Evolutionary conservation across 2,797 vertebrate species (phyloP).

Genomic region (Coilia nasus): DNA sequence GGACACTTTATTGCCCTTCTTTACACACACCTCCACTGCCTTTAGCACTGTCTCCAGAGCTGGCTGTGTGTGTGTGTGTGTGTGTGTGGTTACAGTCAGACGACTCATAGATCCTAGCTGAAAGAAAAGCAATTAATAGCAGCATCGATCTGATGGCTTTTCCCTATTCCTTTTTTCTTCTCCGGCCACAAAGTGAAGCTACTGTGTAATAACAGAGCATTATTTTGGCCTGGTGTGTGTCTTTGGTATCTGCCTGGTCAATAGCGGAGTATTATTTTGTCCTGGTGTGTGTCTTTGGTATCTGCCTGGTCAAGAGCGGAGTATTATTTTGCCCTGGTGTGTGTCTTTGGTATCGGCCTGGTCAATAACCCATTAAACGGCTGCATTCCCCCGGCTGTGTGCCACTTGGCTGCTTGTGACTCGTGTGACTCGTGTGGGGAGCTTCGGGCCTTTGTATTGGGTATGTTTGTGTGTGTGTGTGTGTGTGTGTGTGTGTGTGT

Average conservation of each 20-base stretch:
- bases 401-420: no score
- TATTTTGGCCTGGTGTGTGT: no score
- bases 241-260: no score
- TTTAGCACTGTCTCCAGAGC: not conserved
- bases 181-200: not conserved
- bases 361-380: constrained; percentile 6
- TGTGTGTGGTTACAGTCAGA: not conserved
- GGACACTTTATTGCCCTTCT: not conserved
- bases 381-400: not conserved
- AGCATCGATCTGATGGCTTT: not conserved
- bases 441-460: no score
- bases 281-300: no score
- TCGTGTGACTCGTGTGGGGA: no score
- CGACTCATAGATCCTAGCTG: constrained; percentile 4
- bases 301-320: no score
- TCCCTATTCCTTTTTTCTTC: no score
- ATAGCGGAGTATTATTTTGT: no score
- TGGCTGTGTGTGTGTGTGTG: no score
- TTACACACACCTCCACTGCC: not conserved
- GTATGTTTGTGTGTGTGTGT: no score
- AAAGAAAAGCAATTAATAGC: constrained; percentile 15
- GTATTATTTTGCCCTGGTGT: not conserved
- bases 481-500: no score
- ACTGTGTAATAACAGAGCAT: constrained; percentile 3
- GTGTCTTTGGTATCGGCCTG: not conserved